These are phyloP conservation scores for Cheilosia vernalis DNA, from an alignment of 2,888 invertebrate genomes.

Conservation along the genomic window DNA sequence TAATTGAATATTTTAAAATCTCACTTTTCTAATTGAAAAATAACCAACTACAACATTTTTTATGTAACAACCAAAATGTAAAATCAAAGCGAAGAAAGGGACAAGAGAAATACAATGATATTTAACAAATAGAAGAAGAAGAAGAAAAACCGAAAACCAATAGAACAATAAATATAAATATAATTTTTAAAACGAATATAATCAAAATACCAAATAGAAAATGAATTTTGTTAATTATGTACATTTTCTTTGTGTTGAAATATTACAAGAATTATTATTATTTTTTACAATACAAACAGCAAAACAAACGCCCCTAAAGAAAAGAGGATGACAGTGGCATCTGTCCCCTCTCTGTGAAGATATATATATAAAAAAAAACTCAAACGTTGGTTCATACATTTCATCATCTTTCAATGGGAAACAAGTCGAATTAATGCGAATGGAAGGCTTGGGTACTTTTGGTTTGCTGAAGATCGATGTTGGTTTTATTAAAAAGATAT, in stretches of 20 bases:
- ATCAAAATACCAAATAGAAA: conserved; percentile 73
- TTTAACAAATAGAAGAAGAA: conserved; percentile 65
- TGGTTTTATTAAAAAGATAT: neutral
- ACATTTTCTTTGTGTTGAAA: conserved; percentile 6
- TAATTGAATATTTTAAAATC: conserved; percentile 73
- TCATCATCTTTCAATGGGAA: conserved; percentile 69
- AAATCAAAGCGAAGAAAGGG: conserved; percentile 47
- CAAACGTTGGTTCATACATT: conserved; percentile 72
- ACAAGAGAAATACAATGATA: conserved; percentile 40
- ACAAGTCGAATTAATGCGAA: conserved; percentile 52
- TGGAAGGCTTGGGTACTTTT: conserved; percentile 18
- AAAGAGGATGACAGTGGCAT: conserved; percentile 34
- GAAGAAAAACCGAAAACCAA: conserved; percentile 37
- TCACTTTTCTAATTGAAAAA: conserved; percentile 70
- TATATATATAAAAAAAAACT: conserved; percentile 46
- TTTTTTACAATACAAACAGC: conserved; percentile 38
- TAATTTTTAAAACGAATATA: conserved; percentile 73
- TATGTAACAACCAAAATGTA: neutral
- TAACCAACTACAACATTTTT: conserved; percentile 20
- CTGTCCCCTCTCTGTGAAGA: conserved; percentile 61
- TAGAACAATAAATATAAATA: conserved; percentile 75
- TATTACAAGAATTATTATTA: conserved; percentile 26
- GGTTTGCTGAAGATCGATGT: conserved; percentile 2
- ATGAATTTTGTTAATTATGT: conserved; percentile 51
- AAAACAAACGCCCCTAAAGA: conserved; percentile 42